Base-by-base conservation (phyloP, 2,888 invertebrate species). In the Stenchaetothrips biformis region DNA sequence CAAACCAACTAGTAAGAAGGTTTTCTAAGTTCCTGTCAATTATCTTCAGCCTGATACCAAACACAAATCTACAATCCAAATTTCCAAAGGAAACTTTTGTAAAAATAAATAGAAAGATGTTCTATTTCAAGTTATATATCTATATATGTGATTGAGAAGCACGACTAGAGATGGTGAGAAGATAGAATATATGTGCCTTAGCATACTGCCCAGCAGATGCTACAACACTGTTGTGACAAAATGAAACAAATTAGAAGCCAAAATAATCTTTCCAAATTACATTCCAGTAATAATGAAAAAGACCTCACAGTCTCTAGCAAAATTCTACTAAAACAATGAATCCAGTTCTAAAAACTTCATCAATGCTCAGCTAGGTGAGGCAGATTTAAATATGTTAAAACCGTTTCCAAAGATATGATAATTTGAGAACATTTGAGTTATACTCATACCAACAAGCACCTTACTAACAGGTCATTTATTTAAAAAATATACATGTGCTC, bases 81-180 rank as follows among this genome's bases (percentile, higher is more conserved):
- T 53, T 53, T 53, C 13, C 53, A 53, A 18, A 13, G 13, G 18
- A 53, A 18, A 13, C 13, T 53, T 53, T 25, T 74, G 67, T 2
- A 74, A 74, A 74, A 74, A 74, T 74, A 74, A 74, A 74, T 74
- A 18, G 13, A 21, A 11, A 74, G 7, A 67, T 67, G 9, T 67
- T 25, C 7, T 74, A n/a, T 21, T 11, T 74, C 21, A 74, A n/a
- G 11, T 8, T 74, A 21, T 74, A 21, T 74, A 74, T 74, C 25
- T 74, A 74, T 25, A 21, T 25, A 74, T 37, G 67, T 74, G 67
- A 74, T 74, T 74, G 67, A 74, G 67, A 74, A 74, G 67, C 67
- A 74, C 25, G 67, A 74, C 67, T 74, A 74, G 67, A 74, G 67
- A 74, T 74, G 25, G 67, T 74, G 21, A 74, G 67, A 74, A 74